Percentiles rank a stretch among this genome's conserved stretches.
Evolutionary conservation across 2,888 invertebrate genomes (phyloP).

Genomic region (Cryptocephalus moraei): DNA sequence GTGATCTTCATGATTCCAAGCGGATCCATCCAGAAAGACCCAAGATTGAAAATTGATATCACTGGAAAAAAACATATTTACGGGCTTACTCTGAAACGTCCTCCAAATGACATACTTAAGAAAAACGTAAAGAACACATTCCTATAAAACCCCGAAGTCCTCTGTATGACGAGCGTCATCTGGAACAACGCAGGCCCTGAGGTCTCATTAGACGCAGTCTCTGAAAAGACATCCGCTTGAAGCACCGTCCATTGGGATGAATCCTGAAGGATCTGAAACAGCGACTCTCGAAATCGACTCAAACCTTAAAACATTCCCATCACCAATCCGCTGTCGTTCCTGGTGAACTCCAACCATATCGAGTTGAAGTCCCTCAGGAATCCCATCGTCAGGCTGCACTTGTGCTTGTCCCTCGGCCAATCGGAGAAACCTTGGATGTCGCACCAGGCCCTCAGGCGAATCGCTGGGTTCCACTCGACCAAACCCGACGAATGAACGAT

Average conservation of each 20-base stretch:
- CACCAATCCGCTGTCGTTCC: conserved; percentile 17
- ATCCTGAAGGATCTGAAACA: conserved; percentile 15
- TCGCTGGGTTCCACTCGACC: conserved; percentile 31
- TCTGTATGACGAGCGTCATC: conserved; percentile 23
- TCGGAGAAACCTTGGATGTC: conserved; percentile 26
- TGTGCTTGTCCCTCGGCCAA: conserved; percentile 38
- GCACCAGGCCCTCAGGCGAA: conserved; percentile 33
- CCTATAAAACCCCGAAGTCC: conserved; percentile 24
- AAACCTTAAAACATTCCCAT: no score
- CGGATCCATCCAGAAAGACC: conserved; percentile 33
- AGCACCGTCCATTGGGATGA: conserved; percentile 21
- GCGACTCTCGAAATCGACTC: not conserved
- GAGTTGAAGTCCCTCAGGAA: conserved; percentile 27
- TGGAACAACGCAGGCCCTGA: conserved; percentile 19
- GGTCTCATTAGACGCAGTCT: conserved; percentile 1
- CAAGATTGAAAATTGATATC: conserved; percentile 24
- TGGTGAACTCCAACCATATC: conserved; percentile 21
- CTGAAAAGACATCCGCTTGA: conserved; percentile 14
- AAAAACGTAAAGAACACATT: conserved; percentile 30
- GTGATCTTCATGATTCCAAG: conserved; percentile 29
- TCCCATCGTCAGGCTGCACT: conserved; percentile 33
- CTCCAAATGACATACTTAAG: conserved; percentile 20
- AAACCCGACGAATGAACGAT: conserved; percentile 26
- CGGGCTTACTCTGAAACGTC: not conserved
- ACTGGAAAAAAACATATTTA: conserved; percentile 26